Percentiles rank a stretch among this genome's conserved stretches.
These are phyloP conservation scores for Epirrhoe alternata DNA, from an alignment of 2,888 invertebrate species.

Conservation along the genomic window DNA sequence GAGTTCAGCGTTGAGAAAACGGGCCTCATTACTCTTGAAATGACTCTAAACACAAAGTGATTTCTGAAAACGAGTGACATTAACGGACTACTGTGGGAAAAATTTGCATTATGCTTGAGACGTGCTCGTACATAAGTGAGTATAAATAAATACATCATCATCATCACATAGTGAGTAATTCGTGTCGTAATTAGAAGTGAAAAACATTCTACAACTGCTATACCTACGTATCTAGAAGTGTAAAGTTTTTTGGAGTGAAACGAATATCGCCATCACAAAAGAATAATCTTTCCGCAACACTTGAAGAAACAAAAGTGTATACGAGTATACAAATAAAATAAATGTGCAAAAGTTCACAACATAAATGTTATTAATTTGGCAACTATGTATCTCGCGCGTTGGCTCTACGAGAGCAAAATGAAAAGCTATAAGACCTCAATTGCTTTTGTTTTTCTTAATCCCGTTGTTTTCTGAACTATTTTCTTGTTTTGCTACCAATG, in stretches of 20 bases:
- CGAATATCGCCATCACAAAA: no score
- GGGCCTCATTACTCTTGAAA: slow-evolving; percentile 10
- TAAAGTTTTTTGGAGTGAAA: no score
- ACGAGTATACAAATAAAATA: not conserved
- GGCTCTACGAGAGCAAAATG: not conserved
- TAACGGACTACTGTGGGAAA: not conserved
- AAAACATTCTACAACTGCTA: no score
- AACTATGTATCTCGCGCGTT: not conserved
- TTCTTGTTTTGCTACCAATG: not conserved
- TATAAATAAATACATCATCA: no score
- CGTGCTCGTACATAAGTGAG: no score
- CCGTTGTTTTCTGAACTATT: not conserved
- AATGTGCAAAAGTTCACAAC: not conserved
- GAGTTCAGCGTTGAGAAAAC: slow-evolving; percentile 23
- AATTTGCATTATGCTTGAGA: not conserved
- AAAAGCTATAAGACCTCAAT: not conserved
- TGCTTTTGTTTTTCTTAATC: not conserved
- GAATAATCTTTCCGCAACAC: not conserved
- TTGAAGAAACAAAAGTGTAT: not conserved
- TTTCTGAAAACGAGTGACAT: not conserved
- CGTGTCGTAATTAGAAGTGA: no score
- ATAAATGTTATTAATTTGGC: not conserved
- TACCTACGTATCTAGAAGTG: no score
- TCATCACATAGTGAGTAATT: no score
- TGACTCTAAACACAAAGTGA: slow-evolving; percentile 1